phyloP scores from a whole-genome alignment of 1,140 invertebrate species.

The Sycobia sp. region DNA sequence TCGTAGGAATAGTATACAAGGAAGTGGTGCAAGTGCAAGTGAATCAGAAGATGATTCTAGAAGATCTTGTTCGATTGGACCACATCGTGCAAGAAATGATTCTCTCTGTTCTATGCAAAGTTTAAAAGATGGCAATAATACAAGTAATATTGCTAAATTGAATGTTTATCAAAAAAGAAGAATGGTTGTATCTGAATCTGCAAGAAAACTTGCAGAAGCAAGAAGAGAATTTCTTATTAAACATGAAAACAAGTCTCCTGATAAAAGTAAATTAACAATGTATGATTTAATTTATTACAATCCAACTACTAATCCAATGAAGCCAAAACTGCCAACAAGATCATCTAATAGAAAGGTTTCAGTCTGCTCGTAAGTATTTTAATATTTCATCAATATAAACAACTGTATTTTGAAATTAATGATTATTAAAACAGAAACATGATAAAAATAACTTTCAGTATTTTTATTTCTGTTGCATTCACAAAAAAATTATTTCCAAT shows the following conservation, averaged over 20 bases:
- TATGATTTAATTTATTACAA: conserved; percentile 91
- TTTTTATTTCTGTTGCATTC: no score
- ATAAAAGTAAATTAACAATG: conserved; percentile 79
- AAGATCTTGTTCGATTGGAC: conserved; percentile 38
- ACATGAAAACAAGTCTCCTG: conserved; percentile 65
- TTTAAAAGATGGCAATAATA: conserved; percentile 40
- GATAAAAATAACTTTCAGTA: no score
- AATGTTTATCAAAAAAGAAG: conserved; percentile 46
- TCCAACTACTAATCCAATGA: conserved; percentile 75
- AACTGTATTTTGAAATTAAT: no score
- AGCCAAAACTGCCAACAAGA: conserved; percentile 39
- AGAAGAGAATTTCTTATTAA: conserved; percentile 66
- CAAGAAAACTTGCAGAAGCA: conserved; percentile 62
- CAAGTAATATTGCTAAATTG: conserved; percentile 39
- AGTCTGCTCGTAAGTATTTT: conserved; percentile 60
- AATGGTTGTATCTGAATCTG: conserved; percentile 57
- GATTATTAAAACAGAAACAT: no score
- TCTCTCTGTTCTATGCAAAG: conserved; percentile 53
- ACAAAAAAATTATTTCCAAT: no score
- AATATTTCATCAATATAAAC: not conserved
- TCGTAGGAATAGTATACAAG: conserved; percentile 60
- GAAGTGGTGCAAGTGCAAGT: conserved; percentile 56
- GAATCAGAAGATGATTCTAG: conserved; percentile 59
- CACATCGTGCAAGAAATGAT: conserved; percentile 52
- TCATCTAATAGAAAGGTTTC: conserved; percentile 35